phyloP scores from a whole-genome alignment of 2,888 invertebrate species.

The Ormyrus thymus region DNA sequence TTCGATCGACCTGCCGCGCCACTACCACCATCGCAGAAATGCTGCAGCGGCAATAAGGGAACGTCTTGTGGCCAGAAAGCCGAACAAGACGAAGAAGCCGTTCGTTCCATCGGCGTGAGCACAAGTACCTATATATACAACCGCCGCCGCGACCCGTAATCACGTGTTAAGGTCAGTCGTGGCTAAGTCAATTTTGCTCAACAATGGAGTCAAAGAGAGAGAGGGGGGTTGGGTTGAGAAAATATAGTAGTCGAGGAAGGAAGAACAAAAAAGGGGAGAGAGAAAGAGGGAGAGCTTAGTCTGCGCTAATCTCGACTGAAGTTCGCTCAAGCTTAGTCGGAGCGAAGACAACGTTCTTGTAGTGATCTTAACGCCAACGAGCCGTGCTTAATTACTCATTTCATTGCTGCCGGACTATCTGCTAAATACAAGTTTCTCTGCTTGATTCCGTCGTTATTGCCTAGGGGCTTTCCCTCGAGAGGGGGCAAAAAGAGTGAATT shows the following conservation, averaged over 20 bases:
- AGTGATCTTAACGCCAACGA: background rate
- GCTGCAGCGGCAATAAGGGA: slow-evolving; percentile 27
- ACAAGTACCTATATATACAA: background rate
- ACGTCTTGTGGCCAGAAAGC: background rate
- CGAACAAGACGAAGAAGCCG: slow-evolving; percentile 5
- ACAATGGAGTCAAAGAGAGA: background rate
- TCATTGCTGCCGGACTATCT: slow-evolving; percentile 19
- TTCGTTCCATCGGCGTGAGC: background rate
- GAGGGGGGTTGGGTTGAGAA: too few relatives aligned
- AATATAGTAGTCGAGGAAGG: too few relatives aligned
- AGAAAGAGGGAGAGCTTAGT: background rate
- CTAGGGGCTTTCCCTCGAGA: background rate
- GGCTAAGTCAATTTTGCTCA: slow-evolving; percentile 29
- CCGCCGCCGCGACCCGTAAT: background rate
- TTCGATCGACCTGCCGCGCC: slow-evolving; percentile 33
- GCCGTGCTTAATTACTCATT: slow-evolving; percentile 23
- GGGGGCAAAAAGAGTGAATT: background rate
- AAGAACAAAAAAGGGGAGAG: background rate
- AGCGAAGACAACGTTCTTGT: background rate
- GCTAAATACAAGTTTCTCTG: slow-evolving; percentile 20
- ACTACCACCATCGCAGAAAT: background rate
- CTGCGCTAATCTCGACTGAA: background rate
- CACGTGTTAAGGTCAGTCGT: background rate
- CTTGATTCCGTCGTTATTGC: slow-evolving; percentile 24
- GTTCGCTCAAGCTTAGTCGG: background rate